A percentile compares a stretch with the other conserved stretches of the same genome.
Evolutionary conservation across 2,113 vertebrate genomes (phyloP).

Genomic region (Nettapus auritus): DNA sequence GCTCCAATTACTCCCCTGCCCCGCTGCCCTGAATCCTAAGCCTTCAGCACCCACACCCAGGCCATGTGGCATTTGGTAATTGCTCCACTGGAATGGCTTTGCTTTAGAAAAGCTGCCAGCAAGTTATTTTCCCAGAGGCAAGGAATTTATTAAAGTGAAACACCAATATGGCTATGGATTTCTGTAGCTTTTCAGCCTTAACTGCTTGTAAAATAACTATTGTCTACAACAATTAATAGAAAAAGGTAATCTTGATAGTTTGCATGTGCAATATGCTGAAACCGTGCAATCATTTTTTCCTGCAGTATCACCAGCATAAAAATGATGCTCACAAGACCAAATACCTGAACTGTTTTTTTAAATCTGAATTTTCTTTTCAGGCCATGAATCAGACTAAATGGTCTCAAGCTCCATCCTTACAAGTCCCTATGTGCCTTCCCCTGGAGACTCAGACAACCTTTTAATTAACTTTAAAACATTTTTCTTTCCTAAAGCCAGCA

Average conservation of each 20-base stretch:
- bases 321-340: neutral
- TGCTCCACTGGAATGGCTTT: neutral
- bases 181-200: neutral
- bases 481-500: neutral
- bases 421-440: neutral
- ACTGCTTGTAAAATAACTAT: neutral
- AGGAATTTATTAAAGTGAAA: neutral
- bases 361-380: neutral
- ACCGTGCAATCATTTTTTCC: neutral
- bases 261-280: neutral
- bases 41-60: neutral
- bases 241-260: neutral
- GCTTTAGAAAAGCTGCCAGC: neutral
- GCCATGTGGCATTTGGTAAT: neutral
- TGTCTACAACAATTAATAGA: neutral
- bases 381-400: neutral
- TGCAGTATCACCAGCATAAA: neutral
- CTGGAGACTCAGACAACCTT: neutral
- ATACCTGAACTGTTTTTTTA: neutral
- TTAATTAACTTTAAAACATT: neutral
- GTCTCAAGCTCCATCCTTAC: neutral
- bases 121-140: neutral
- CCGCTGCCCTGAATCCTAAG: neutral
- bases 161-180: neutral
- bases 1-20: neutral